These are phyloP conservation scores for Tachina grossa DNA, from an alignment of 2,888 invertebrate genomes.

Conservation along the genomic window DNA sequence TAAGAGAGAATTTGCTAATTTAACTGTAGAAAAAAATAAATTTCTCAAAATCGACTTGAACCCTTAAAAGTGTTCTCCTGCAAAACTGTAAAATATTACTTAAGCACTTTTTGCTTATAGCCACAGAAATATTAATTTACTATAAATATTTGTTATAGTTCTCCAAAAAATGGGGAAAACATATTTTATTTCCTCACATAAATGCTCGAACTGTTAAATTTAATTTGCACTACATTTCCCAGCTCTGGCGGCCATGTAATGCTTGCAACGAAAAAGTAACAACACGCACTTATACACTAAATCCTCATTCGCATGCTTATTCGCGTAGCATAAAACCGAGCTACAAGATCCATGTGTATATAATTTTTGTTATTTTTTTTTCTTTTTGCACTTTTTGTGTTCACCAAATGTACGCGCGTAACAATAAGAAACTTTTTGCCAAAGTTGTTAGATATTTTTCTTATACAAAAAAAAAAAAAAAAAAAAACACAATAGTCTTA, in stretches of 20 bases:
- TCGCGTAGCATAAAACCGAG: constrained; percentile 48
- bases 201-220: neutral
- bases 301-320: constrained; percentile 56
- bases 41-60: no score
- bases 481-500: constrained; percentile 48
- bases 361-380: neutral
- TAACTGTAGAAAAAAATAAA: no score
- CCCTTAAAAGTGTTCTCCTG: no score
- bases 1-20: no score
- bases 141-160: no score
- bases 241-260: constrained; percentile 17
- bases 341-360: constrained; percentile 44
- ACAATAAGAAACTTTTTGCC: constrained; percentile 50
- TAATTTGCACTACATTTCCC: neutral
- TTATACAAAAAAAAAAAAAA: constrained; percentile 23
- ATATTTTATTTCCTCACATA: no score
- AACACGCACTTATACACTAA: constrained; percentile 22
- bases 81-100: no score
- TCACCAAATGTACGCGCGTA: constrained; percentile 40
- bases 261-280: constrained; percentile 7
- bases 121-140: no score
- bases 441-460: constrained; percentile 48
- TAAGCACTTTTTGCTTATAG: no score
- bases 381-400: constrained; percentile 27
- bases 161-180: no score